Evolutionary conservation across 2,888 invertebrate species (phyloP).

Genomic region (Seira musarum): DNA sequence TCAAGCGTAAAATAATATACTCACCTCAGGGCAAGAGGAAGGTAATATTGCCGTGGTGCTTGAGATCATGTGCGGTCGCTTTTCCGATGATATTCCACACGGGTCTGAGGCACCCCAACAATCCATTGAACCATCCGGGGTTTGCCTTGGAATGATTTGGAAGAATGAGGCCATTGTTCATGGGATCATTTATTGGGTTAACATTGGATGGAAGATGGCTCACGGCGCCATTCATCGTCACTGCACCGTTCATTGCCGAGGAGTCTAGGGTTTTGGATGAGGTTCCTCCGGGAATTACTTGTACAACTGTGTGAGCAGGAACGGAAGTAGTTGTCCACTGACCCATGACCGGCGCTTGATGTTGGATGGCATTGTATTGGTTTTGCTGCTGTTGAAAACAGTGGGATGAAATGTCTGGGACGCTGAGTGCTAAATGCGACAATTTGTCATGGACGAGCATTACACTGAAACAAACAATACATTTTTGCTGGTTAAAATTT

Average conservation of each 20-base stretch:
- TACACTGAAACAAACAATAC: conserved; percentile 65
- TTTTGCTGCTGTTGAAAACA: conserved; percentile 55
- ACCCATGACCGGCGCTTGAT: conserved; percentile 46
- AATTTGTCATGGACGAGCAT: conserved; percentile 69
- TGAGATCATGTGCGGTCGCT: conserved; percentile 81
- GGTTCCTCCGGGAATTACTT: conserved; percentile 40
- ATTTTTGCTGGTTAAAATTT: too few species aligned
- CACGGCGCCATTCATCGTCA: conserved; percentile 46
- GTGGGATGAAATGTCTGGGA: conserved; percentile 66
- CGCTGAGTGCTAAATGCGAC: conserved; percentile 67
- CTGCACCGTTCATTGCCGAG: conserved; percentile 42
- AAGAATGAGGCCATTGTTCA: conserved; percentile 38
- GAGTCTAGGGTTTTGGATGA: conserved; percentile 41
- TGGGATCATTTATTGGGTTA: conserved; percentile 15
- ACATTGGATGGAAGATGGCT: conserved; percentile 17
- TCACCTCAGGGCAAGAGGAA: conserved; percentile 82
- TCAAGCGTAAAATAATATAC: not conserved
- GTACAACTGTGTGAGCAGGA: conserved; percentile 64
- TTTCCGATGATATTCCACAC: conserved; percentile 91
- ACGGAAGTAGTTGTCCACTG: conserved; percentile 67
- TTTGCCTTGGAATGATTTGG: conserved; percentile 60
- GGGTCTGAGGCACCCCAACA: conserved; percentile 90
- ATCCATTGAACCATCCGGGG: conserved; percentile 83
- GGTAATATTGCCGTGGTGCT: conserved; percentile 79
- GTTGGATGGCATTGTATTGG: conserved; percentile 46